Base-by-base conservation (phyloP, 2,113 vertebrate genomes). In the Pelvicachromis taeniatus region DNA sequence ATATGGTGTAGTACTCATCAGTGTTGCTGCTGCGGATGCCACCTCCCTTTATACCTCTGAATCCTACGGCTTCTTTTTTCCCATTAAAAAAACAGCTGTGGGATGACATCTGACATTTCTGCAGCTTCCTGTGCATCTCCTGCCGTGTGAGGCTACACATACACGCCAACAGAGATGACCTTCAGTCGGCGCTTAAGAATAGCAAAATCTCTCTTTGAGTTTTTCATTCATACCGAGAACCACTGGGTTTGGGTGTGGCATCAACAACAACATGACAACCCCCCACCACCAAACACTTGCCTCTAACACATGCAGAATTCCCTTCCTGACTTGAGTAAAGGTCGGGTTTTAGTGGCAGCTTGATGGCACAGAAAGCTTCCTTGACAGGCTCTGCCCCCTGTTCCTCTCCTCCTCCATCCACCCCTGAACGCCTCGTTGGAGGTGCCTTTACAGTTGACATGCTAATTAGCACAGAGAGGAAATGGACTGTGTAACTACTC, bases 401-500 rank as follows among this genome's bases (percentile, higher is more conserved):
- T 59, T 85, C 19, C 42, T 83, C 7, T 87, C 65, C 65, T 80
- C 84, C 73, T 70, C 56, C 33, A 56, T 84, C 58, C n/a, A 26
- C 54, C 21, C 55, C 78, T 81, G 40, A 89, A 86, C 4, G 90
- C 78, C 93, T 94, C 93, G 85, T 63, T 83, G 93, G 80, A 89
- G 26, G 83, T 38, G 54, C 77, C 86, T 89, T 91, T 86, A 85
- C 87, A 93, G 92, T 85, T 93, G 92, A 95, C 94, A 93, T 92
- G 90, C 92, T 92, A 94, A 95, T 95, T 93, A 94, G 91, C 21
- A n/a, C 84, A 80, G 65, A 53, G 4, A 54, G 81, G 88, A 94
- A 94, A 95, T 94, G 92, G 88, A 93, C 85, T 93, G 90, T 90
- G 45, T 93, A 93, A 94, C 88, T 86, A 70, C 88, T 90, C 87